A percentile compares a stretch with the other conserved stretches of the same genome.
These are phyloP conservation scores for Drosophila sechellia DNA, from an alignment of 1,140 invertebrate genomes.

Conservation along the genomic window DNA sequence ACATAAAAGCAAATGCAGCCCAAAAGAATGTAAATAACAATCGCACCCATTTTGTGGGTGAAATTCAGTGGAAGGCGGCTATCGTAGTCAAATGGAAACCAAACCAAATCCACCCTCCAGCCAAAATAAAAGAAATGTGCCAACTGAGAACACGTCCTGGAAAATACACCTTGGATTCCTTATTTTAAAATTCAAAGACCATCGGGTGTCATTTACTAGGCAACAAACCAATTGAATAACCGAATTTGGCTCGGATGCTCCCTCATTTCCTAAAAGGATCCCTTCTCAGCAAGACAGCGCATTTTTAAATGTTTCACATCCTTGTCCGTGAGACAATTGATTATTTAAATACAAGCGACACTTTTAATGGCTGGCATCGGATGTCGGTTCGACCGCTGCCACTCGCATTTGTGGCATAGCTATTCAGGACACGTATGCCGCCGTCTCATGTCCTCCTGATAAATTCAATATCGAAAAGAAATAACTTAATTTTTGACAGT, in stretches of 20 bases:
- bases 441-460: slow-evolving; percentile 56
- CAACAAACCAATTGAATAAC: slow-evolving; percentile 73
- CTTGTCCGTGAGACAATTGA: slow-evolving; percentile 56
- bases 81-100: slow-evolving; percentile 8
- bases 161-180: slow-evolving; percentile 42
- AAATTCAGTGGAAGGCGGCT: not conserved
- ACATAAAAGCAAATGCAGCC: slow-evolving; percentile 43
- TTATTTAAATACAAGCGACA: slow-evolving; percentile 79
- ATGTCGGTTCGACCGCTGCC: slow-evolving; percentile 25
- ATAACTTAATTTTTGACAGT: slow-evolving; percentile 74
- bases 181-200: slow-evolving; percentile 78
- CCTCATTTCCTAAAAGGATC: not conserved
- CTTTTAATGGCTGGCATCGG: slow-evolving; percentile 62
- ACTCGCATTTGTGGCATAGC: slow-evolving; percentile 15
- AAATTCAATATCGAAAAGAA: slow-evolving; percentile 82
- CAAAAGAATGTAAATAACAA: slow-evolving; percentile 66
- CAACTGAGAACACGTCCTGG: slow-evolving; percentile 65
- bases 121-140: slow-evolving; percentile 26
- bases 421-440: slow-evolving; percentile 69
- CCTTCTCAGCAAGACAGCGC: slow-evolving; percentile 15
- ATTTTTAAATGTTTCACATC: slow-evolving; percentile 80
- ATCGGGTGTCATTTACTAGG: slow-evolving; percentile 71
- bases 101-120: slow-evolving; percentile 45
- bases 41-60: slow-evolving; percentile 38
- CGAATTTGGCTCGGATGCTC: slow-evolving; percentile 49